Percentiles rank a stretch among this genome's conserved stretches.
Evolutionary conservation across 2,113 vertebrate species (phyloP).

Genomic region (Thunnus thynnus): DNA sequence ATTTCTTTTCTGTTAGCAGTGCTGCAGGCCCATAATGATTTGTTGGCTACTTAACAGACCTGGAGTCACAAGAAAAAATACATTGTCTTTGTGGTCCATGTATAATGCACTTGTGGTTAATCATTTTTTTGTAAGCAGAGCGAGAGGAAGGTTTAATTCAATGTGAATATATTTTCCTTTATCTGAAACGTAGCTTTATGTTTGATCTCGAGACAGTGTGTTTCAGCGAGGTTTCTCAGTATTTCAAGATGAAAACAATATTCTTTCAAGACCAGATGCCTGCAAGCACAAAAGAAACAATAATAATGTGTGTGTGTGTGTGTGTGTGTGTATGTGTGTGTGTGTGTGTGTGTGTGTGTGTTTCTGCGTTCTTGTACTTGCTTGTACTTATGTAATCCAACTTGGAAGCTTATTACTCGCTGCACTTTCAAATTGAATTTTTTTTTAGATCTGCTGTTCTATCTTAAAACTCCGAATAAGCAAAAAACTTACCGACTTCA

Average conservation of each 20-base stretch:
- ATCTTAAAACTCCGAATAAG: conserved; percentile 17
- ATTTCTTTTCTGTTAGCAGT: neutral
- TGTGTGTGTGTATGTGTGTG: neutral
- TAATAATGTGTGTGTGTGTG: neutral
- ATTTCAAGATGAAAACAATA: conserved; percentile 15
- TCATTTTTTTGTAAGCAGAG: neutral
- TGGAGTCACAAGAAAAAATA: conserved; percentile 20
- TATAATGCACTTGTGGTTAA: conserved; percentile 8
- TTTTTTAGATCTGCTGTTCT: conserved; percentile 9
- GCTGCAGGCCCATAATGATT: neutral
- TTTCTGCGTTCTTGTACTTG: neutral
- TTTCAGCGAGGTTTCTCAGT: neutral
- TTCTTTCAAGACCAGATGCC: conserved; percentile 4
- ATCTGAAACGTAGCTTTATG: neutral
- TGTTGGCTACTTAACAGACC: conserved; percentile 12
- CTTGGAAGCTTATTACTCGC: neutral
- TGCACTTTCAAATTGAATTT: neutral
- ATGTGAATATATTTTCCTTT: neutral
- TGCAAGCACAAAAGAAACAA: neutral
- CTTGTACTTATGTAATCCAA: neutral
- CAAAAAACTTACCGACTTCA: conserved; percentile 5
- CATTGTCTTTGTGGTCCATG: neutral
- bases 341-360: neutral
- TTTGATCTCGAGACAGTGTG: conserved; percentile 4
- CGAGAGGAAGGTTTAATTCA: neutral